These are phyloP conservation scores for Harpalus rubripes DNA, from an alignment of 2,888 invertebrate species.

Conservation along the genomic window DNA sequence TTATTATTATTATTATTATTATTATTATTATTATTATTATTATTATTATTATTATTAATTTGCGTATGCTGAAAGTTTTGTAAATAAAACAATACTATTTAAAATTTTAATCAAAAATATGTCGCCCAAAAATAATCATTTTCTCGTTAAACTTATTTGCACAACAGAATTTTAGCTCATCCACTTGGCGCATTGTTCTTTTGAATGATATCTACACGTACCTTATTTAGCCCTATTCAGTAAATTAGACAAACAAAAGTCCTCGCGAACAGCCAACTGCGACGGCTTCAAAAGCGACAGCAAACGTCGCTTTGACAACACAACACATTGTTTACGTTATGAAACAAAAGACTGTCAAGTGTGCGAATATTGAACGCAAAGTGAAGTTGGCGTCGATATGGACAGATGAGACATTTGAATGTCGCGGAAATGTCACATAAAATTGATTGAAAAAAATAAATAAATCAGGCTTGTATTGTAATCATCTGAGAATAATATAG, in stretches of 20 bases:
- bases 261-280: not conserved
- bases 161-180: no score
- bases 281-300: not conserved
- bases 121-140: no score
- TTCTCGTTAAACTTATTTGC: no score
- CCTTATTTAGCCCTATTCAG: slow-evolving; percentile 16
- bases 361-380: slow-evolving; percentile 31
- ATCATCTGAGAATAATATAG: no score
- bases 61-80: no score
- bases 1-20: no score
- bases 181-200: not conserved
- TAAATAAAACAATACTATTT: no score
- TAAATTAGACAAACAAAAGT: slow-evolving; percentile 40
- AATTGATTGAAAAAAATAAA: not conserved
- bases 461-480: no score
- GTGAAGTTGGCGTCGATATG: not conserved
- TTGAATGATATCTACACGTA: slow-evolving; percentile 21
- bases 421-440: slow-evolving; percentile 1
- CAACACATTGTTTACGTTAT: slow-evolving; percentile 41
- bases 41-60: no score
- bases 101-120: no score
- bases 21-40: no score
- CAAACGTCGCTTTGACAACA: slow-evolving; percentile 8
- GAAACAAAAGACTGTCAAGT: slow-evolving; percentile 31
- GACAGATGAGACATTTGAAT: slow-evolving; percentile 20